These are phyloP conservation scores for Oryzias sinensis DNA, from an alignment of 2,797 vertebrate genomes.

Conservation along the genomic window DNA sequence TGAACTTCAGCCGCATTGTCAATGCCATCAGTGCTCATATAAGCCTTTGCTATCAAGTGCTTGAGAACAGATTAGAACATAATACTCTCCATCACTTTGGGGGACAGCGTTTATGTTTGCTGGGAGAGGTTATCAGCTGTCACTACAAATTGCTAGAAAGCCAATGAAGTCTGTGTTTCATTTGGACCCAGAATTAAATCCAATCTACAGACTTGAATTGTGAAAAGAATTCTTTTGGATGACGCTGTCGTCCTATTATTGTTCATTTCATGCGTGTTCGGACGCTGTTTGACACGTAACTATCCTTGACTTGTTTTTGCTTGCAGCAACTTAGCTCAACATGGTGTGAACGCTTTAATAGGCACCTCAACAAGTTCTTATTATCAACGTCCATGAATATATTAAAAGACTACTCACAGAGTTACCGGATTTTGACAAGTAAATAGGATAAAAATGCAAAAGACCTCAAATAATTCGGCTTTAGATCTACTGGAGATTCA, in stretches of 20 bases:
- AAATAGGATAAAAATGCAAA: too few species aligned
- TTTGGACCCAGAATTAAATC: constrained; percentile 64
- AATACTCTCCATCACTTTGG: constrained; percentile 69
- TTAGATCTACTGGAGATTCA: too few species aligned
- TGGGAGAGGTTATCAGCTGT: constrained; percentile 69
- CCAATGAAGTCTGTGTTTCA: constrained; percentile 70
- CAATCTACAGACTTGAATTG: constrained; percentile 59
- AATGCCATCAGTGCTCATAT: constrained; percentile 73
- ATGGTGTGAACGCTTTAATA: too few species aligned
- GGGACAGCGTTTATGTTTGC: constrained; percentile 69
- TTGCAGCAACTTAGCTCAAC: too few species aligned
- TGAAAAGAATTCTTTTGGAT: constrained; percentile 61
- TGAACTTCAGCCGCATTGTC: constrained; percentile 64
- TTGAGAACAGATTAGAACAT: constrained; percentile 74
- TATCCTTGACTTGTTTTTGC: constrained; percentile 26
- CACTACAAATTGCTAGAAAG: constrained; percentile 66
- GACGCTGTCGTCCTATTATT: constrained; percentile 41
- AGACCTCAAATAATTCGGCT: too few species aligned
- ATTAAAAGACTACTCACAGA: too few species aligned
- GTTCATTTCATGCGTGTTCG: constrained; percentile 53
- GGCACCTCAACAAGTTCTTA: too few species aligned
- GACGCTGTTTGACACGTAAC: constrained; percentile 33
- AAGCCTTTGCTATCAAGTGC: constrained; percentile 74
- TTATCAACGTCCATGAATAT: too few species aligned
- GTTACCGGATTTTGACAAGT: too few species aligned